phyloP scores from a whole-genome alignment of 2,797 vertebrate genomes.

The Balearica regulorum region DNA sequence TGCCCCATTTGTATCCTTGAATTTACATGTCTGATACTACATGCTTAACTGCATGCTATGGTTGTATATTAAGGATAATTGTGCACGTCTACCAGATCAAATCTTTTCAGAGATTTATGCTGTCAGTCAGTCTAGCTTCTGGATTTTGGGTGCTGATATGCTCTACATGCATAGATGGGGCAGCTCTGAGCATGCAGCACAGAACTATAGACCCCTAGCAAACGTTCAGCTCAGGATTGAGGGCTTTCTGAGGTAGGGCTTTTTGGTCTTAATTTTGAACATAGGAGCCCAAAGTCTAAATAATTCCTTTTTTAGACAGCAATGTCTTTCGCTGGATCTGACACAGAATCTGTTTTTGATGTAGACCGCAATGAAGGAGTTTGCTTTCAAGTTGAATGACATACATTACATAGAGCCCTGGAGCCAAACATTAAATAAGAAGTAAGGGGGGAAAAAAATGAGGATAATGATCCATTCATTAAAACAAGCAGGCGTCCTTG shows the following conservation, averaged over 20 bases:
- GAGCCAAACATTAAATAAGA: neutral
- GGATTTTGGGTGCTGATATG: neutral
- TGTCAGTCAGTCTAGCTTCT: neutral
- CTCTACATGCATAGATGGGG: neutral
- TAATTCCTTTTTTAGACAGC: neutral
- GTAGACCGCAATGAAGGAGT: neutral
- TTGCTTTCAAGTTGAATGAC: neutral
- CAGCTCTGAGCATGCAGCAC: neutral
- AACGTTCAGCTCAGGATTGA: neutral
- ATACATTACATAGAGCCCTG: neutral
- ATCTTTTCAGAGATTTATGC: fast-evolving
- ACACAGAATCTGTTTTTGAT: neutral
- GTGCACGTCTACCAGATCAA: neutral
- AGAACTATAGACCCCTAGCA: neutral
- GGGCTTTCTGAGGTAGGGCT: neutral
- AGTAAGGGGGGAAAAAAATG: neutral
- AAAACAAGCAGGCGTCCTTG: neutral
- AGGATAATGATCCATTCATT: neutral
- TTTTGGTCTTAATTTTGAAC: neutral
- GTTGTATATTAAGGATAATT: neutral
- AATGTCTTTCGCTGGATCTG: neutral
- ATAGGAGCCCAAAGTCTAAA: neutral
- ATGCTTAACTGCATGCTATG: neutral
- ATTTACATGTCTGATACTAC: neutral
- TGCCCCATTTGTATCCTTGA: neutral